Base-by-base conservation (phyloP, 2,888 invertebrate species). In the Hydrotaea cyrtoneurina region DNA sequence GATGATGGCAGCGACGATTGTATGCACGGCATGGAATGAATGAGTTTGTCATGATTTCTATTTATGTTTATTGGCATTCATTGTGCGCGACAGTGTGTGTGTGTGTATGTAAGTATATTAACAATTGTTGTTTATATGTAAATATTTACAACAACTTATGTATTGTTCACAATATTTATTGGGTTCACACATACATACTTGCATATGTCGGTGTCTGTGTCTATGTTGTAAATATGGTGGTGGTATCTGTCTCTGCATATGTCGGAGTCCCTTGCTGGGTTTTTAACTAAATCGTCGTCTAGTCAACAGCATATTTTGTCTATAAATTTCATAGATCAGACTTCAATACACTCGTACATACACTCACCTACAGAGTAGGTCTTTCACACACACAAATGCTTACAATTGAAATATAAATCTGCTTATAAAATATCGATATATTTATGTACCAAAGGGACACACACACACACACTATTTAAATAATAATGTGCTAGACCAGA, bases 301-400 rank as follows among this genome's bases (percentile, higher is more conserved):
- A 80, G 82, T 82, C 82, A 75, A 78, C 53, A 82, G 23, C 78
- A 85, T 53, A 73, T 80, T 74, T 82, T 69, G 53, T 80, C 57
- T 64, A 80, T 85, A 82, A 80, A 80, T 85, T 80, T 19, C 11
- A 43, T 17, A 19, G 43, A 66, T 43, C 17, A 13, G n/a, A 3
- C 62, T 36, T 10, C n/a, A n/a, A 62, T n/a, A 15, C 17, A 39
- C 39, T 31, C 7, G 31, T 7, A 31, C 31, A 26, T 1, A 59
- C 5, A 8, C 21, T 57, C 13, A 53, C 7, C 19, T 57, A 57
- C 59, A 57, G 21, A 21, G 31, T 4, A 31, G 2, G 31, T 31
- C 31, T 7, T 31, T 8, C 39, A 39, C 39, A 39, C 39, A 39
- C 39, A 39, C 39, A 39, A 36, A 15, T 17, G 17, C 55, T 11